Evolutionary conservation across 1,140 invertebrate genomes (phyloP), one percentile per base, ranked within the genome.

Genomic region (Tetramorium simillimum): DNA sequence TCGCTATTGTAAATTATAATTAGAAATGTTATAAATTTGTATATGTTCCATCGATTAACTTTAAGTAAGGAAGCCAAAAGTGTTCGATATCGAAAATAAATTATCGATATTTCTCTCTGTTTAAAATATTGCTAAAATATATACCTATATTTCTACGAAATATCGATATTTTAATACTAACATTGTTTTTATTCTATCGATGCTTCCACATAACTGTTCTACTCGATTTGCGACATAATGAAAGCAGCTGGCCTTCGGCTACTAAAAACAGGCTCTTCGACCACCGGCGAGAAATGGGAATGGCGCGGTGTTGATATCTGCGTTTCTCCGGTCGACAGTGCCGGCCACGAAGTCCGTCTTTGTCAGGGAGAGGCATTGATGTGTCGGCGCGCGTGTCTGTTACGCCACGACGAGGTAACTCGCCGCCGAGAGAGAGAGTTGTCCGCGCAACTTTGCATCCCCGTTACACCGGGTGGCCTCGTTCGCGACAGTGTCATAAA

Each of bases 341-440:
- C 80, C 69, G 69, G 80, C 80, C 69, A 75, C 80, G 80, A 84
- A 84, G 80, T 84, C 80, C 40, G 80, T 84, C 80, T 84, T 84
- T 84, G 80, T 84, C 80, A 75, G 69, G 46, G 56, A 60, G 53
- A 73, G 9, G 69, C 80, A 84, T 84, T 84, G 80, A 84, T 84
- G 80, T 75, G 80, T 80, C 77, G 77, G 21, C 76, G 76, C 60
- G 76, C 62, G 60, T 33, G 76, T 84, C 69, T 40, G 80, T 84
- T 84, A 60, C 67, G 51, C 77, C 28, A 72, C 53, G 67, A 46
- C 28, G 69, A 60, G 69, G 80, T 84, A 84, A 84, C 80, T 43
- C 28, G 62, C 14, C 43, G 33, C 46, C 46, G 69, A 72, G 70
- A 49, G 70, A 73, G 78, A 70, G 78, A 73, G 80, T 73, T 84